A percentile compares a stretch with the other conserved stretches of the same genome.
phyloP scores from a whole-genome alignment of 2,113 vertebrate species.

The Theristicus caerulescens region DNA sequence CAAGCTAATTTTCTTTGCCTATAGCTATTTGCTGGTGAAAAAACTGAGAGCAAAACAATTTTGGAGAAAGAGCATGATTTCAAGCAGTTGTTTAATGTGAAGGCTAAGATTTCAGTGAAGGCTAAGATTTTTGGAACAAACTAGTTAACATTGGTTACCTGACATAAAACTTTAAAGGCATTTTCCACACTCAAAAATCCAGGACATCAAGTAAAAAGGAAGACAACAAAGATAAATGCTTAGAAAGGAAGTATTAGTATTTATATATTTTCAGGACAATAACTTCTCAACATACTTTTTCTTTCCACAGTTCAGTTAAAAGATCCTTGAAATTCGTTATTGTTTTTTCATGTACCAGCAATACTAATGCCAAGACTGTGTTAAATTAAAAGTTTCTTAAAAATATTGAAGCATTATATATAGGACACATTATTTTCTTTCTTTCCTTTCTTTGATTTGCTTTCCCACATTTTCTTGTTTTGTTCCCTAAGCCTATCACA shows the following conservation, averaged over 20 bases:
- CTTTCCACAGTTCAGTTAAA: neutral
- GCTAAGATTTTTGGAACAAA: neutral
- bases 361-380: neutral
- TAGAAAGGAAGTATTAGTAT: neutral
- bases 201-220: neutral
- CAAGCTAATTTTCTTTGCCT: neutral
- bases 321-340: neutral
- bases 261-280: neutral
- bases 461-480: neutral
- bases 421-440: neutral
- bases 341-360: neutral
- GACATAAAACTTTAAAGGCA: neutral
- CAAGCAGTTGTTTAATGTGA: neutral
- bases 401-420: neutral
- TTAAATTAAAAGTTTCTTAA: neutral
- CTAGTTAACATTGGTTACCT: neutral
- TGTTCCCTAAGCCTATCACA: neutral
- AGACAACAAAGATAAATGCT: neutral
- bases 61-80: neutral
- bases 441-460: neutral
- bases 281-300: neutral
- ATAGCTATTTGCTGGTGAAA: neutral
- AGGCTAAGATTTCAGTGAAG: neutral
- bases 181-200: neutral
- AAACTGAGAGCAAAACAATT: neutral